Percentiles rank a stretch among this genome's conserved stretches.
Conservation (phyloP, 2,113 vertebrate species). For the Acanthisitta chloris region DNA sequence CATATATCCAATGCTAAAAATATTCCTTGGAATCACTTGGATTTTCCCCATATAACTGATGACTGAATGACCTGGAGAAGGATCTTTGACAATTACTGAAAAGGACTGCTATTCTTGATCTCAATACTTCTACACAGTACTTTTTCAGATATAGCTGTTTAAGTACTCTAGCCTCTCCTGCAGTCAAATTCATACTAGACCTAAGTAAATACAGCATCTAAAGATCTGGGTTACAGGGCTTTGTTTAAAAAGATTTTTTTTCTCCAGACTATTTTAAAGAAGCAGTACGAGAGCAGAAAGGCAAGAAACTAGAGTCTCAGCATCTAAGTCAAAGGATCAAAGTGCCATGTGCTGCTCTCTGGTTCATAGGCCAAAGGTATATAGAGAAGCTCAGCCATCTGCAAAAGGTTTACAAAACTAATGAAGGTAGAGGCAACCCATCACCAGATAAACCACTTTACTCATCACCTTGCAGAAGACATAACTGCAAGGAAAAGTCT, state of each 20-base stretch:
- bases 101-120: not conserved
- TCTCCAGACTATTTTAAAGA: not conserved
- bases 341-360: not conserved
- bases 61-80: not conserved
- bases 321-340: not conserved
- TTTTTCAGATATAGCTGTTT: not conserved
- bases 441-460: not conserved
- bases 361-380: not conserved
- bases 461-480: not conserved
- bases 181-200: not conserved
- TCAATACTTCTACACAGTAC: not conserved
- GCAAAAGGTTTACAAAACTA: not conserved
- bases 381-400: not conserved
- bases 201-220: not conserved
- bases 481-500: not conserved
- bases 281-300: not conserved
- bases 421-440: not conserved
- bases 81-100: not conserved
- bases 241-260: not conserved
- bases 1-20: not conserved
- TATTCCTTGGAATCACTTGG: not conserved
- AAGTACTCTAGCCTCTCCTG: not conserved
- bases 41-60: not conserved
- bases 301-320: not conserved
- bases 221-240: not conserved